Conservation (phyloP, 1,140 invertebrate genomes). For the Habropoda laboriosa region DNA sequence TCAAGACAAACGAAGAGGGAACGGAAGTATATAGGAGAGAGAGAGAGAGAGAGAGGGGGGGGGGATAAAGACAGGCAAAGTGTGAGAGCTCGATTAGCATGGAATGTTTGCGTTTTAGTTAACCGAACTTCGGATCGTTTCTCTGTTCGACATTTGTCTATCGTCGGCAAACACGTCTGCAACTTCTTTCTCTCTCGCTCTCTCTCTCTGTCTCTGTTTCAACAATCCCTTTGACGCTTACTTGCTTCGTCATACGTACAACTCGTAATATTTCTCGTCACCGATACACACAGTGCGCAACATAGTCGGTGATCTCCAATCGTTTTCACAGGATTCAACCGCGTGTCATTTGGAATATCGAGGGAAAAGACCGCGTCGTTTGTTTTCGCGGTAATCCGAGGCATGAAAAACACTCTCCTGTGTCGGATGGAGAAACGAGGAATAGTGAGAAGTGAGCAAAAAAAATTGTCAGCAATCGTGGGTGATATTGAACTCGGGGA, state of each 20-base stretch:
- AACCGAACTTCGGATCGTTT: constrained; percentile 64
- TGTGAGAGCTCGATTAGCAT: constrained; percentile 48
- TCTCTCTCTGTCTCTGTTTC: not conserved
- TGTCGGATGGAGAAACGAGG: not conserved
- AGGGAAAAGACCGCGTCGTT: no score
- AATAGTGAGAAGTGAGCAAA: not conserved
- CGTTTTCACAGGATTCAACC: not conserved
- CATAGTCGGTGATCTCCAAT: not conserved
- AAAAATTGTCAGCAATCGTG: constrained; percentile 30
- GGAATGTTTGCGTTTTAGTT: constrained; percentile 66
- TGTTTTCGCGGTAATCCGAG: not conserved
- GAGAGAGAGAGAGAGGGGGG: constrained; percentile 26
- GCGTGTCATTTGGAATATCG: not conserved
- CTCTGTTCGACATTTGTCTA: constrained; percentile 62
- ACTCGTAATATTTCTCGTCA: not conserved
- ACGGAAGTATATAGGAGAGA: constrained; percentile 3
- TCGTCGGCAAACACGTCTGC: constrained; percentile 1
- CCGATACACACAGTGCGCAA: no score
- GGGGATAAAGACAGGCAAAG: constrained; percentile 32
- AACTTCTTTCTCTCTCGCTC: not conserved
- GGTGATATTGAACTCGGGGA: constrained; percentile 15
- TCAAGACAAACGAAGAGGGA: constrained; percentile 69
- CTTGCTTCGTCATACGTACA: no score
- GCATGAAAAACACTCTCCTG: not conserved
- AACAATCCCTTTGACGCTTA: no score